phyloP scores from a whole-genome alignment of 2,113 vertebrate genomes.

The Mola mola region DNA sequence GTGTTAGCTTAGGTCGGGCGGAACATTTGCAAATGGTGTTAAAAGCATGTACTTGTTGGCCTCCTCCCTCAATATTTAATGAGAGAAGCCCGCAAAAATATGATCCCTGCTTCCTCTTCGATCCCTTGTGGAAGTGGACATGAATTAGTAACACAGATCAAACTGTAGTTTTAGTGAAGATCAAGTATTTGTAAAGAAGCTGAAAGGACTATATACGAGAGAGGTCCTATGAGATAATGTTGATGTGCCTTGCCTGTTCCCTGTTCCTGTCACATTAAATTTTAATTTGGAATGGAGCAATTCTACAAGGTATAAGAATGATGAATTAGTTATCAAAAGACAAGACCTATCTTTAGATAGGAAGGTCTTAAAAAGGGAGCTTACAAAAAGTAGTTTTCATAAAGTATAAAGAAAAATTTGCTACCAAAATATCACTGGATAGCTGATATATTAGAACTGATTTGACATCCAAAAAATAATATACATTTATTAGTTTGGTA shows the following conservation, averaged over 20 bases:
- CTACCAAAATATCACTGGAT: not conserved
- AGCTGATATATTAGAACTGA: no score
- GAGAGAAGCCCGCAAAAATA: slow-evolving; percentile 64
- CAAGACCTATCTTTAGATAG: slow-evolving; percentile 54
- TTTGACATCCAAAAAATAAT: not conserved
- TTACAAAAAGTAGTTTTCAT: slow-evolving; percentile 3
- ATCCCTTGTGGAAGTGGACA: slow-evolving; percentile 70
- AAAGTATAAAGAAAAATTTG: not conserved
- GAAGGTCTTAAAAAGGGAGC: slow-evolving; percentile 24
- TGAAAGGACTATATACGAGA: slow-evolving; percentile 76
- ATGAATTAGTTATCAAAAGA: slow-evolving; percentile 71
- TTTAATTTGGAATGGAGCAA: slow-evolving; percentile 51
- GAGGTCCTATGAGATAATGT: slow-evolving; percentile 72
- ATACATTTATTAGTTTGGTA: not conserved
- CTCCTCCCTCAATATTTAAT: slow-evolving; percentile 76
- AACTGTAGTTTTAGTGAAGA: slow-evolving; percentile 81
- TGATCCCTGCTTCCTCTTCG: slow-evolving; percentile 74
- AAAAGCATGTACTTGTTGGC: slow-evolving; percentile 83
- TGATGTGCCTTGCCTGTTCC: slow-evolving; percentile 50
- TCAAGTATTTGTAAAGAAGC: slow-evolving; percentile 85
- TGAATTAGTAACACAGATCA: slow-evolving; percentile 82
- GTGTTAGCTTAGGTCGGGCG: slow-evolving; percentile 77
- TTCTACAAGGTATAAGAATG: slow-evolving; percentile 55
- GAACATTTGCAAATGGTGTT: slow-evolving; percentile 82
- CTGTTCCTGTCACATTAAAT: slow-evolving; percentile 61